These are phyloP conservation scores for Centruroides sculpturatus DNA, from an alignment of 1,140 invertebrate species.

Conservation along the genomic window DNA sequence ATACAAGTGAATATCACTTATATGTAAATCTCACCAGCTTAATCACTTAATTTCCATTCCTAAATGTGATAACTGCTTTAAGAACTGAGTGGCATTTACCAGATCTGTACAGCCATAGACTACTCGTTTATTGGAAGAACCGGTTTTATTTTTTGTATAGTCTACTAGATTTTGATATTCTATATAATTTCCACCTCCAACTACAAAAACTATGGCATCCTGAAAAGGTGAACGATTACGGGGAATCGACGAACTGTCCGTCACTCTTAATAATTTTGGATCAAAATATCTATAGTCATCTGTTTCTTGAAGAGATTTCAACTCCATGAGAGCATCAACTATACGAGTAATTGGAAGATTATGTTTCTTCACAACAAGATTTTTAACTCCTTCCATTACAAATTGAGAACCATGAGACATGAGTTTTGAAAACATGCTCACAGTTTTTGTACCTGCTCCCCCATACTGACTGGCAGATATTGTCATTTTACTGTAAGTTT, in stretches of 20 bases:
- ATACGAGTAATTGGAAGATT: slow-evolving; percentile 83
- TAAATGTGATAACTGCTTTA: slow-evolving; percentile 55
- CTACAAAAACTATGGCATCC: slow-evolving; percentile 81
- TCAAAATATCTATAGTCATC: slow-evolving; percentile 86
- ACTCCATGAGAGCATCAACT: slow-evolving; percentile 79
- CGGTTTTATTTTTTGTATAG: slow-evolving; percentile 68
- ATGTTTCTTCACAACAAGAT: slow-evolving; percentile 94
- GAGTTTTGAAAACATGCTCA: slow-evolving; percentile 96
- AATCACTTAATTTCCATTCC: no score
- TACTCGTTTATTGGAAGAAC: slow-evolving; percentile 53
- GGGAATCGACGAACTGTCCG: slow-evolving; percentile 21
- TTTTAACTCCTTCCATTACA: slow-evolving; percentile 99
- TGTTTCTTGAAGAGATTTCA: slow-evolving; percentile 55
- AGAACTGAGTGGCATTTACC: slow-evolving; percentile 79
- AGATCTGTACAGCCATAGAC: slow-evolving; percentile 91
- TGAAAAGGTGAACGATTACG: slow-evolving; percentile 32
- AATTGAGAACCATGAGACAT: slow-evolving; percentile 93
- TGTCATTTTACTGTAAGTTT: slow-evolving; percentile 68
- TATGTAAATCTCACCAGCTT: no score
- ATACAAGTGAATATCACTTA: no score
- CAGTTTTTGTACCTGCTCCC: slow-evolving; percentile 90
- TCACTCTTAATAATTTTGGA: slow-evolving; percentile 50
- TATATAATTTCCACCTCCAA: slow-evolving; percentile 97
- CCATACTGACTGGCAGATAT: slow-evolving; percentile 52
- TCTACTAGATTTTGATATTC: slow-evolving; percentile 98